phyloP scores from a whole-genome alignment of 2,113 vertebrate species.

The Crotalus tigris region DNA sequence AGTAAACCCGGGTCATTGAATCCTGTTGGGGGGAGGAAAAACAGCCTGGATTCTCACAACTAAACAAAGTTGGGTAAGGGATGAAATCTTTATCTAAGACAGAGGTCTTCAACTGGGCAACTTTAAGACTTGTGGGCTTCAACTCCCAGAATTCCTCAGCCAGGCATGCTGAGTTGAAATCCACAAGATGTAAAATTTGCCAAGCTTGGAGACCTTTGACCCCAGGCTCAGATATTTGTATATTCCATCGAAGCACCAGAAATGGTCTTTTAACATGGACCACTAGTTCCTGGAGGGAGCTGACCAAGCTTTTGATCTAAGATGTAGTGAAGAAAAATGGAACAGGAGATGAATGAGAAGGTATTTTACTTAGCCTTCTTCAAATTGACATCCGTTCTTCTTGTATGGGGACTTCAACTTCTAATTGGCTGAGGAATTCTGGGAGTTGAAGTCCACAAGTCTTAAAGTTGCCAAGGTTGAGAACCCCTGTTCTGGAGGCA shows the following conservation, averaged over 20 bases:
- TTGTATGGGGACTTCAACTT: background rate
- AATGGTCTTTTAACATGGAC: background rate
- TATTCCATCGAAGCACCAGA: background rate
- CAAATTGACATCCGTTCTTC: background rate
- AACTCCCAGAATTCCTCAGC: background rate
- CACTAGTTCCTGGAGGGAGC: background rate
- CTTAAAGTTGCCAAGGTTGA: no score
- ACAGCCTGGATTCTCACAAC: background rate
- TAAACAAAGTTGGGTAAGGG: background rate
- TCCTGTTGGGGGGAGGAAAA: slow-evolving; percentile 67
- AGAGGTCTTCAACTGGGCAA: background rate
- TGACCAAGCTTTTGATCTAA: background rate
- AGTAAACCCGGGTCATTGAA: slow-evolving; percentile 70
- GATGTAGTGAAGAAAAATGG: background rate
- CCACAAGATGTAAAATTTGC: background rate
- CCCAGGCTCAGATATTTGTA: background rate
- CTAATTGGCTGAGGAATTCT: background rate
- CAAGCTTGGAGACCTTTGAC: background rate
- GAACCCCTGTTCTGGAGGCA: background rate
- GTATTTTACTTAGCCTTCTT: background rate
- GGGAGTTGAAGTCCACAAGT: background rate
- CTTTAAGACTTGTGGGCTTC: background rate
- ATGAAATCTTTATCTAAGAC: background rate
- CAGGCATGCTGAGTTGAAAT: background rate
- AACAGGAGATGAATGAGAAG: background rate